Conservation (phyloP, 2,113 vertebrate species). For the Ophthalmolycus amberensis region DNA sequence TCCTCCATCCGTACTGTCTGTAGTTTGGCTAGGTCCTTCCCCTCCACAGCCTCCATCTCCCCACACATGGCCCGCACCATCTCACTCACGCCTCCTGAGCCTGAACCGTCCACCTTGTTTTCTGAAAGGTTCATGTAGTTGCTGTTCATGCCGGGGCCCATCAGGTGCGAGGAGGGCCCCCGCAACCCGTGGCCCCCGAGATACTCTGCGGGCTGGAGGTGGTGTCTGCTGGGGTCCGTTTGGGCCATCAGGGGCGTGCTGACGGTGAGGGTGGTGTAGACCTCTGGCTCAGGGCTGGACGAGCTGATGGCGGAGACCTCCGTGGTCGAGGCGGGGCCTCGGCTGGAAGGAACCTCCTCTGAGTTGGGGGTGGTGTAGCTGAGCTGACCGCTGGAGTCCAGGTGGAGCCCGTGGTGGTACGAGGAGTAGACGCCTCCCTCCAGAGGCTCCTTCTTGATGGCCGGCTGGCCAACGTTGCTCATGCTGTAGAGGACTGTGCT, state of each 20-base stretch:
- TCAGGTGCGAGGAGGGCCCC: slow-evolving; percentile 86
- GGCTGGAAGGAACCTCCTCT: slow-evolving; percentile 77
- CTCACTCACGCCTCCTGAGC: slow-evolving; percentile 86
- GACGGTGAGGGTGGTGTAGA: slow-evolving; percentile 83
- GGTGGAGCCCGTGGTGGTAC: slow-evolving; percentile 91
- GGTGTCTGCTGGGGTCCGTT: slow-evolving; percentile 65
- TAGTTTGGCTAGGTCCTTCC: slow-evolving; percentile 98
- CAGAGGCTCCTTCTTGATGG: slow-evolving; percentile 94
- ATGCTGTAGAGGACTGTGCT: slow-evolving; percentile 93
- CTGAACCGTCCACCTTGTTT: slow-evolving; percentile 82
- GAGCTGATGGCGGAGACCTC: slow-evolving; percentile 84
- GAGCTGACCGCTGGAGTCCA: slow-evolving; percentile 89
- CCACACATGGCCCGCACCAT: slow-evolving; percentile 92
- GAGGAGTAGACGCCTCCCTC: slow-evolving; percentile 86
- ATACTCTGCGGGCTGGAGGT: slow-evolving; percentile 82
- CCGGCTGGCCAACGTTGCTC: slow-evolving; percentile 85
- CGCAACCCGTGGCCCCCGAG: slow-evolving; percentile 83
- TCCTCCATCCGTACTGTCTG: slow-evolving; percentile 98
- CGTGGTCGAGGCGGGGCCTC: slow-evolving; percentile 77
- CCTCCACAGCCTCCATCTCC: slow-evolving; percentile 91
- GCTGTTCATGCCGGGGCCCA: slow-evolving; percentile 87
- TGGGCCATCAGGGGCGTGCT: slow-evolving; percentile 77
- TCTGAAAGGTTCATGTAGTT: slow-evolving; percentile 89
- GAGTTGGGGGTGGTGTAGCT: slow-evolving; percentile 86
- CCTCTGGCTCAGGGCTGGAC: slow-evolving; percentile 89